Percentiles rank a stretch among this genome's conserved stretches.
phyloP scores from a whole-genome alignment of 2,888 invertebrate species.

The Reticulitermes lucifugus region DNA sequence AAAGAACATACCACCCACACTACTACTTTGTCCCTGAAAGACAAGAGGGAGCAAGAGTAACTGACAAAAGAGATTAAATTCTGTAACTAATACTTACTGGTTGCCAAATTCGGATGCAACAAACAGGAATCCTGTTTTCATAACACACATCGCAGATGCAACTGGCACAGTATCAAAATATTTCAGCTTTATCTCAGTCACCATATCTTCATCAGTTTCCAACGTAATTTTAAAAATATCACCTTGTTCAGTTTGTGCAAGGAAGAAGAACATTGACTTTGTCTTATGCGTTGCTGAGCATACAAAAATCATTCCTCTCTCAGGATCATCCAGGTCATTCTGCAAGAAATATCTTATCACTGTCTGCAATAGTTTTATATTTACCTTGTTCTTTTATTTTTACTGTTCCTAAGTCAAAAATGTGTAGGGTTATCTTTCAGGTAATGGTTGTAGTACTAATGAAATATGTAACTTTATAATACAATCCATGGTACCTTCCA shows the following conservation, averaged over 20 bases:
- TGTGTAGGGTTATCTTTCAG: no score
- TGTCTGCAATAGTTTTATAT: no score
- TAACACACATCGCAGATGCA: constrained; percentile 95
- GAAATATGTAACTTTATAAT: no score
- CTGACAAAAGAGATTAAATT: no score
- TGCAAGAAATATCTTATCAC: constrained; percentile 56
- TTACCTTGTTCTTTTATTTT: no score
- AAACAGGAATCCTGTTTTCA: constrained; percentile 98
- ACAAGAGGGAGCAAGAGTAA: no score
- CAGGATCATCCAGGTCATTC: constrained; percentile 99
- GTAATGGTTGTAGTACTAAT: no score
- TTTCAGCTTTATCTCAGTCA: constrained; percentile 97
- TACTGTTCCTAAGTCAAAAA: no score
- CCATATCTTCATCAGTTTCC: constrained; percentile 97
- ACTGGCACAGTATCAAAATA: constrained; percentile 99
- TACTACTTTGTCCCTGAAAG: no score
- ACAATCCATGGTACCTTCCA: no score
- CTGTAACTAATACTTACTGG: constrained; percentile 82
- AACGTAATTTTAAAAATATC: constrained; percentile 97
- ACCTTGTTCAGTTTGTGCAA: constrained; percentile 98
- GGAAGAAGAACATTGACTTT: constrained; percentile 99
- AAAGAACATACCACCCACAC: no score
- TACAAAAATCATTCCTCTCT: constrained; percentile 98
- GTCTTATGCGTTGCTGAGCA: constrained; percentile 99
- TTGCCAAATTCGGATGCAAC: constrained; percentile 99